Conservation (phyloP, 2,113 vertebrate species). For the Lepidothrix coronata region DNA sequence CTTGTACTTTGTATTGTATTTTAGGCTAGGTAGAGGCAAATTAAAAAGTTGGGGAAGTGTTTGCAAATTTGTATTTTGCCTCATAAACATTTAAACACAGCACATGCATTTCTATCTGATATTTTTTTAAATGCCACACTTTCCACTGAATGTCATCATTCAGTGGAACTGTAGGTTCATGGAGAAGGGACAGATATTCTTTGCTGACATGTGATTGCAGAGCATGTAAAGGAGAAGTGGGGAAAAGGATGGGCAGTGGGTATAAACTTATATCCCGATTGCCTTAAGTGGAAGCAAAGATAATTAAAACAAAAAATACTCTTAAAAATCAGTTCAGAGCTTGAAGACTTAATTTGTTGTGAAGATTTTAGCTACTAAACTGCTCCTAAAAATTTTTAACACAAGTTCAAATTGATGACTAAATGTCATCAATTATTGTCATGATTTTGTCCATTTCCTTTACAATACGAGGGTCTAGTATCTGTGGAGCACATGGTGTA, state of each 20-base stretch:
- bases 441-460: neutral
- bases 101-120: neutral
- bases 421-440: neutral
- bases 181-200: neutral
- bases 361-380: neutral
- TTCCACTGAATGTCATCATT: neutral
- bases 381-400: neutral
- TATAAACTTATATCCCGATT: neutral
- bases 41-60: neutral
- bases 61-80: neutral
- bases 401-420: neutral
- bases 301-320: neutral
- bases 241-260: neutral
- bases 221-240: neutral
- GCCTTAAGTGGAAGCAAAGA: neutral
- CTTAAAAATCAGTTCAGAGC: neutral
- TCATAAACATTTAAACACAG: neutral
- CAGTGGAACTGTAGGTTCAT: neutral
- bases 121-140: neutral
- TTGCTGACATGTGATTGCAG: neutral
- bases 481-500: neutral
- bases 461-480: neutral
- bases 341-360: neutral
- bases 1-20: neutral
- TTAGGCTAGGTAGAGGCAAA: neutral